Evolutionary conservation across 2,888 invertebrate genomes (phyloP), one percentile per base, ranked within the genome.

Genomic region (Crioceris asparagi): DNA sequence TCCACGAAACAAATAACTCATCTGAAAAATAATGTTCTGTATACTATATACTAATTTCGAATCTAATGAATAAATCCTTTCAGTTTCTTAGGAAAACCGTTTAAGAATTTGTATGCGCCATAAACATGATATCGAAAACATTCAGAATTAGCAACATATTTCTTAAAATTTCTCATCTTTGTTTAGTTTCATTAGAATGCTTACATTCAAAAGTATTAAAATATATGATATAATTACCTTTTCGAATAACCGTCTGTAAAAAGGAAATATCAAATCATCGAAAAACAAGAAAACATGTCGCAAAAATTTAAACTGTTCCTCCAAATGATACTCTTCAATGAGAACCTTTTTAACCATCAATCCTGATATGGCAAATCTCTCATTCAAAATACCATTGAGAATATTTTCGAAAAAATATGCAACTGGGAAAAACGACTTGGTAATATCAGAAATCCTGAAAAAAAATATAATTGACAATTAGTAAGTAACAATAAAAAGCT

Each of bases 191-290:
- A n/a, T n/a, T n/a, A n/a, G n/a, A n/a, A n/a, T n/a, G n/a, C n/a
- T n/a, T n/a, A n/a, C n/a, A n/a, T n/a, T n/a, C n/a, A n/a, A n/a
- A n/a, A n/a, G n/a, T n/a, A n/a, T n/a, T n/a, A n/a, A n/a, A n/a
- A n/a, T n/a, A n/a, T n/a, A n/a, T n/a, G n/a, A 12, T 27, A 11
- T 15, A 23, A 32, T 46, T 44, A 62, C 62, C 50, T 57, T 52
- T 16, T 49, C 44, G 39, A 64, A 64, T 17, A 63, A 46, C n/a
- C 49, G 46, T 17, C 54, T 49, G 37, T 62, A 63, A 35, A 64
- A 59, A 1, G 60, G 56, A 48, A 56, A 62, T 21, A 63, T 58
- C 30, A 60, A 38, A 43, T 60, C 61, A 35, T 62, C 62, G 34
- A 49, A 50, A 43, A 64, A 62, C 25, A 65, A 40, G 43, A 54